A percentile compares a stretch with the other conserved stretches of the same genome.
phyloP scores from a whole-genome alignment of 2,797 vertebrate species.

The Esox lucius region DNA sequence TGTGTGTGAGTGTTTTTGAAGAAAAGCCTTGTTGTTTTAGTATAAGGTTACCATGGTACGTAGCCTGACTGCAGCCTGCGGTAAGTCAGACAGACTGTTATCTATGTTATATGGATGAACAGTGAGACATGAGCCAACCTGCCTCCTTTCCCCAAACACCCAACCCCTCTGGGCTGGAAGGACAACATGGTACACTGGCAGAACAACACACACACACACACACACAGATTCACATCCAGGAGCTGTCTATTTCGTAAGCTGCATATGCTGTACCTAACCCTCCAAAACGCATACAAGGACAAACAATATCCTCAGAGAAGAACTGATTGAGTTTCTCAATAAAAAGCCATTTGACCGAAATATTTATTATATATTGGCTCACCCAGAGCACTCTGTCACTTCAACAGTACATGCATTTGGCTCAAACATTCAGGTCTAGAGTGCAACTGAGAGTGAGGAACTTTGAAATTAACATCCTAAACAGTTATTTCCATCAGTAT shows the following conservation, averaged over 20 bases:
- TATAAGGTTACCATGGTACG: background rate
- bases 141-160: conserved; percentile 22
- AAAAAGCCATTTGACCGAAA: background rate
- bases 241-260: background rate
- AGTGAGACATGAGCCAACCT: conserved; percentile 12
- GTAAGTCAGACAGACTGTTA: background rate
- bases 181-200: conserved; percentile 4
- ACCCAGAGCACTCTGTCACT: background rate
- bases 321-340: background rate
- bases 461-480: background rate
- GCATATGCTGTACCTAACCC: background rate
- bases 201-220: conserved; percentile 3
- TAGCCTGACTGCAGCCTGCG: background rate
- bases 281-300: background rate
- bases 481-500: background rate
- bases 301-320: background rate
- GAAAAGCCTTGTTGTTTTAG: background rate
- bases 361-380: background rate
- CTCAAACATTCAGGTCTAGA: background rate
- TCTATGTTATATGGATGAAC: background rate
- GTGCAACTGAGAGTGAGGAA: background rate
- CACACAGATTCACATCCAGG: conserved; percentile 5
- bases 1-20: background rate
- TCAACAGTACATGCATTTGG: background rate
- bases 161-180: conserved; percentile 13